Percentiles rank a stretch among this genome's conserved stretches.
phyloP scores from a whole-genome alignment of 2,888 invertebrate species.

The Dusona sp. region DNA sequence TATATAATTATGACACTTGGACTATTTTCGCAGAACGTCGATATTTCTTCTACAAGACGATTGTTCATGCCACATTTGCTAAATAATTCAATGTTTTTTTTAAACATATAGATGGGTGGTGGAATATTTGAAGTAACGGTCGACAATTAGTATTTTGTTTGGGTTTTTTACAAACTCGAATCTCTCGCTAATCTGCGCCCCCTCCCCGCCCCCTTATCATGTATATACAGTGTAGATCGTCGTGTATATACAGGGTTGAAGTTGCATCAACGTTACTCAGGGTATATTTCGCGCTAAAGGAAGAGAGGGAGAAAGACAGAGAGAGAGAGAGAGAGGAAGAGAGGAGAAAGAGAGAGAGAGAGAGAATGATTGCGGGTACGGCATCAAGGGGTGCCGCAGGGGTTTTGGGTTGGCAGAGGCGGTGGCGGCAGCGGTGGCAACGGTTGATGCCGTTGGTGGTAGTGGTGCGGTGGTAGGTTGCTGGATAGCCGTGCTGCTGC shows the following conservation, averaged over 20 bases:
- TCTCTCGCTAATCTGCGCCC: conserved; percentile 54
- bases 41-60: not conserved
- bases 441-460: conserved; percentile 33
- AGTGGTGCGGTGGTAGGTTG: conserved; percentile 32
- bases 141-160: conserved; percentile 33
- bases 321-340: conserved; percentile 44
- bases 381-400: conserved; percentile 55
- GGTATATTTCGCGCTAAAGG: conserved; percentile 41
- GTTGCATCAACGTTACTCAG: conserved; percentile 48
- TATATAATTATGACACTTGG: not conserved
- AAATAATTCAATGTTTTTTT: no score
- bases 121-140: not conserved
- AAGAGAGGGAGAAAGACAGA: conserved; percentile 33
- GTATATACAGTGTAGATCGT: conserved; percentile 17
- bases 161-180: conserved; percentile 48
- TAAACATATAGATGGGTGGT: not conserved
- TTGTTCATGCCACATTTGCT: no score
- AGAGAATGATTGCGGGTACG: conserved; percentile 57
- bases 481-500: conserved; percentile 43
- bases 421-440: conserved; percentile 44
- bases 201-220: conserved; percentile 5
- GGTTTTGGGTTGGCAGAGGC: conserved; percentile 53
- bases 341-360: conserved; percentile 32
- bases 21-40: not conserved
- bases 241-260: conserved; percentile 30